Conservation (phyloP, 1,140 invertebrate species). For the Eriocheir sinensis region DNA sequence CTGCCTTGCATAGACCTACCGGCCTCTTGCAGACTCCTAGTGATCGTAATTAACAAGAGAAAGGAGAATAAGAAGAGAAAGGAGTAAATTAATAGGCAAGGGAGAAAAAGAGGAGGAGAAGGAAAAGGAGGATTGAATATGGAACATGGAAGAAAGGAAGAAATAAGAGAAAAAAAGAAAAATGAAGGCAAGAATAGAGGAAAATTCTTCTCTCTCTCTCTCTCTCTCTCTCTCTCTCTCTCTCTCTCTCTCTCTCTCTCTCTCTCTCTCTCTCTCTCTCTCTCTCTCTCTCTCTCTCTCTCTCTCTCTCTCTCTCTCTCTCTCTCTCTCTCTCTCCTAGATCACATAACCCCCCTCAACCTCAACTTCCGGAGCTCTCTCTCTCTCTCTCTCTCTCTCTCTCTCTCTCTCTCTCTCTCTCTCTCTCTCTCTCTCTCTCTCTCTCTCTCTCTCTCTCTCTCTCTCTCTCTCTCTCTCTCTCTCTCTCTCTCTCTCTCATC, state of each 20-base stretch:
- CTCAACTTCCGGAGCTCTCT: background rate
- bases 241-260: slow-evolving; percentile 32
- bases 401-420: slow-evolving; percentile 51
- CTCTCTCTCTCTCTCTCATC: too few species aligned
- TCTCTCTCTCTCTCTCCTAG: too few species aligned
- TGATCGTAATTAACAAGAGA: too few species aligned
- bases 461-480: background rate
- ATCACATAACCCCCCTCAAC: background rate
- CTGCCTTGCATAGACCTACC: too few species aligned
- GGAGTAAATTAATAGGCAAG: too few species aligned
- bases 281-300: background rate
- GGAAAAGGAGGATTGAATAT: too few species aligned
- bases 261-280: slow-evolving; percentile 22
- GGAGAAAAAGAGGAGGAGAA: too few species aligned
- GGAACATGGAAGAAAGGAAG: too few species aligned
- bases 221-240: slow-evolving; percentile 27
- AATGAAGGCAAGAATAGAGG: background rate
- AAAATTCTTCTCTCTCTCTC: too few species aligned
- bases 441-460: slow-evolving; percentile 52
- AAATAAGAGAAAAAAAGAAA: too few species aligned
- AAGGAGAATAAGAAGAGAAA: too few species aligned
- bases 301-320: background rate
- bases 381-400: slow-evolving; percentile 50
- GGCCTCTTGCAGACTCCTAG: too few species aligned
- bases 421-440: slow-evolving; percentile 51